Base-by-base conservation (phyloP, 2,888 invertebrate genomes). In the Cyrtodaria siliqua region DNA sequence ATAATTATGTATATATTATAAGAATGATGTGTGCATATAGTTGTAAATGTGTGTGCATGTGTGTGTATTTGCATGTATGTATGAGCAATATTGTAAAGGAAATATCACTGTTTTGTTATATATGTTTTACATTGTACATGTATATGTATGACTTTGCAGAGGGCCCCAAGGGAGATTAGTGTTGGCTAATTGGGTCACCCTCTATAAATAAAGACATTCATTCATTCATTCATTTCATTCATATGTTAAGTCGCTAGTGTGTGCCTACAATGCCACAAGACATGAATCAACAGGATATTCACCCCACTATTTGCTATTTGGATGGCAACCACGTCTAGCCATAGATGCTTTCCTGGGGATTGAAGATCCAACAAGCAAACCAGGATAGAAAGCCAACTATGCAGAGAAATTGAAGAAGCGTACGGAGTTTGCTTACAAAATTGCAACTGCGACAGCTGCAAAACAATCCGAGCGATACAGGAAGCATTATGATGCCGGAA, bases 311-410 rank as follows among this genome's bases (percentile, higher is more conserved):
- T 52, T 52, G 16, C 9, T 52, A 23, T 52, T 52, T 52, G 52
- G 52, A 3, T 59, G 77, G 27, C 55, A 74, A 14, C 75, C 74
- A 12, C 33, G 75, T 9, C 52, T 78, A 3, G 71, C 71, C n/a
- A 44, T 72, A 24, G 78, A 82, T 40, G 57, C 63, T 3, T 63
- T 56, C 14, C 59, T 77, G 20, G 69, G 57, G 0, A n/a, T 63
- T 20, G n/a, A 50, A 12, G 12, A 29, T 33, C 12, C 33, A 33
- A 33, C 29, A 14, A 0, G 24, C 23, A 18, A 2, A 6, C 12
- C 9, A 53, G 3, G 18, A 47, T 29, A 8, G 14, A 26, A 20
- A n/a, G 38, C n/a, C n/a, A 42, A 29, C 12, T 62, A 62, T 49
- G 62, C 62, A 14, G n/a, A 44, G 33, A 70, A 70, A 20, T 8